Conservation (phyloP, 2,797 vertebrate genomes). For the Muscicapa striata region DNA sequence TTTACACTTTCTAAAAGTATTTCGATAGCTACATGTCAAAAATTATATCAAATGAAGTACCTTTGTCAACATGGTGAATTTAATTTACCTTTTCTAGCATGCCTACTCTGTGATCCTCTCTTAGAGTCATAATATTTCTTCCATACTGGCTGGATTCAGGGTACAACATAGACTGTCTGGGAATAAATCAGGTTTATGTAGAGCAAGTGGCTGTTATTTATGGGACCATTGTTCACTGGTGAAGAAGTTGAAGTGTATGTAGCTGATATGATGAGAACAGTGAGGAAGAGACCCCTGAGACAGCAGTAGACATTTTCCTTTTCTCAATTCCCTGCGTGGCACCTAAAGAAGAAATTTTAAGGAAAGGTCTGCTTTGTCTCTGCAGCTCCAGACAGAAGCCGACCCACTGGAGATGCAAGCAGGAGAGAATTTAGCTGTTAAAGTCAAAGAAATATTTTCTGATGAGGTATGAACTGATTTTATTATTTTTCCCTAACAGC, state of each 20-base stretch:
- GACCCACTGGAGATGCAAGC: slow-evolving; percentile 2
- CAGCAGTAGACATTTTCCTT: not conserved
- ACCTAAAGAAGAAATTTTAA: slow-evolving; percentile 9
- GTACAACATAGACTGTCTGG: not conserved
- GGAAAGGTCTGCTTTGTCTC: slow-evolving; percentile 8
- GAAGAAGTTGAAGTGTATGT: not conserved
- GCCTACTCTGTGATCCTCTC: slow-evolving; percentile 12
- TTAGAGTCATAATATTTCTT: slow-evolving; percentile 34
- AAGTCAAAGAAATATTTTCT: slow-evolving; percentile 61
- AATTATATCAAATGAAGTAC: not conserved
- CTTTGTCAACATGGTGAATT: not conserved
- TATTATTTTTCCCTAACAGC: slow-evolving; percentile 52
- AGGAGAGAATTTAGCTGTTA: slow-evolving; percentile 34
- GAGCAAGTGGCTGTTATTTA: slow-evolving; percentile 18
- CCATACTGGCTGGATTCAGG: slow-evolving; percentile 1
- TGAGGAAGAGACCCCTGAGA: not conserved
- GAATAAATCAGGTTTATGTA: slow-evolving; percentile 50
- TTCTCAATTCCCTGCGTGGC: not conserved
- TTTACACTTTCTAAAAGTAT: not conserved
- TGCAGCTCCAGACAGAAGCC: not conserved
- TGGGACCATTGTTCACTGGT: not conserved
- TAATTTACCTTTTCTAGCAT: not conserved
- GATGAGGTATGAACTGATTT: slow-evolving; percentile 66
- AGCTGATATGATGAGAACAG: not conserved
- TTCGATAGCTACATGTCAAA: not conserved